Evolutionary conservation across 2,888 invertebrate genomes (phyloP).

Genomic region (Lycophotia porphyrea): DNA sequence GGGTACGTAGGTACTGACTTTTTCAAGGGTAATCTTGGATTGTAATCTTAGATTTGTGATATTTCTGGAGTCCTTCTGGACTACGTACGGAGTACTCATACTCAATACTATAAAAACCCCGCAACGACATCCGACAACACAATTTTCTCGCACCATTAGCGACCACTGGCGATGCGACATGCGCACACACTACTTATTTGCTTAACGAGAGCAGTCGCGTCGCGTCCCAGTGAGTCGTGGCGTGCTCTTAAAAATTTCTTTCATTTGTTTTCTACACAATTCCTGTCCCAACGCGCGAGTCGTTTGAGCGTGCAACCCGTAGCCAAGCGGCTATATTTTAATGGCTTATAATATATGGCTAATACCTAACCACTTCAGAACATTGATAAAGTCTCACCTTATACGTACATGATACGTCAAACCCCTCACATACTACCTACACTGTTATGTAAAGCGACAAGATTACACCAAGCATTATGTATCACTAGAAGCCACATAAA

Average conservation of each 20-base stretch:
- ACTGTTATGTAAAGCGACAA: background rate
- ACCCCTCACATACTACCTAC: background rate
- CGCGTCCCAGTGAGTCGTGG: too few species aligned
- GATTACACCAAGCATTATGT: background rate
- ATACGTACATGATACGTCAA: background rate
- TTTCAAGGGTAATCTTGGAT: too few species aligned
- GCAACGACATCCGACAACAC: background rate
- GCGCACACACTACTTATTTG: background rate
- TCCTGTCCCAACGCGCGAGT: background rate
- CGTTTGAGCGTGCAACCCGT: background rate
- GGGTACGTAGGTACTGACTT: too few species aligned
- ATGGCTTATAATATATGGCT: too few species aligned
- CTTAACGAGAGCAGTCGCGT: background rate
- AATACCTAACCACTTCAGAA: background rate
- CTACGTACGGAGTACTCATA: background rate
- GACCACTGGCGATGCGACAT: background rate
- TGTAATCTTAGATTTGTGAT: background rate
- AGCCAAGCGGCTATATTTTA: background rate
- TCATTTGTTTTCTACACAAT: too few species aligned
- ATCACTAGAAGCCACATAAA: constrained; percentile 38
- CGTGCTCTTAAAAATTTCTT: too few species aligned
- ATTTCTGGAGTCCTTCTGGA: background rate
- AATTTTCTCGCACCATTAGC: too few species aligned
- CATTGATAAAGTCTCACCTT: background rate
- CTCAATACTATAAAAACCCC: background rate